A percentile compares a stretch with the other conserved stretches of the same genome.
These are phyloP conservation scores for Calyptommatus sinebrachiatus DNA, from an alignment of 2,113 vertebrate species.

Conservation along the genomic window DNA sequence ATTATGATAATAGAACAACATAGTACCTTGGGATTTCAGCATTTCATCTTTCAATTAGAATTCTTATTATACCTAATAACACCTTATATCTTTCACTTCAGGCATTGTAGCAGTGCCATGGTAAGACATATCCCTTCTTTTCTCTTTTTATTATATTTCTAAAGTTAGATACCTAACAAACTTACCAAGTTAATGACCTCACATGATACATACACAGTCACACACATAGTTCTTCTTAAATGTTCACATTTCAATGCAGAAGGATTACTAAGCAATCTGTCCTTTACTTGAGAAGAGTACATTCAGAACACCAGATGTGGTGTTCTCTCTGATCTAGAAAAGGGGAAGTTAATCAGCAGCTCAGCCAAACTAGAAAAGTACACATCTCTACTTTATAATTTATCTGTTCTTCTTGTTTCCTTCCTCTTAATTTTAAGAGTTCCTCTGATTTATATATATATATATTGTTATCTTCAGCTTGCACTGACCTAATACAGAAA, in stretches of 20 bases:
- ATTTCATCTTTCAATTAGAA: not conserved
- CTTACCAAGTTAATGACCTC: not conserved
- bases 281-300: constrained; percentile 26
- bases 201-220: not conserved
- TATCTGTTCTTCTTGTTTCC: not conserved
- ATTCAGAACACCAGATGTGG: constrained; percentile 26
- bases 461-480: too few relatives aligned
- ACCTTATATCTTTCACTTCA: not conserved
- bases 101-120: not conserved
- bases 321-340: constrained; percentile 16
- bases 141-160: not conserved
- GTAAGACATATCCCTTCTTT: not conserved
- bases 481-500: constrained; percentile 1
- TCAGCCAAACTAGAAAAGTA: constrained; percentile 6
- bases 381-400: not conserved
- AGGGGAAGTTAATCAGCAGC: constrained; percentile 19
- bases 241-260: constrained; percentile 21
- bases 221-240: constrained; percentile 9
- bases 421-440: too few relatives aligned
- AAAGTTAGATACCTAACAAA: not conserved
- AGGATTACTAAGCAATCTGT: constrained; percentile 12
- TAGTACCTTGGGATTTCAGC: not conserved
- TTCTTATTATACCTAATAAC: constrained; percentile 5
- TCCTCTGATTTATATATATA: not conserved
- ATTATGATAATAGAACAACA: not conserved